Base-by-base conservation (phyloP, 1,140 invertebrate genomes). In the Metopolophium dirhodum region DNA sequence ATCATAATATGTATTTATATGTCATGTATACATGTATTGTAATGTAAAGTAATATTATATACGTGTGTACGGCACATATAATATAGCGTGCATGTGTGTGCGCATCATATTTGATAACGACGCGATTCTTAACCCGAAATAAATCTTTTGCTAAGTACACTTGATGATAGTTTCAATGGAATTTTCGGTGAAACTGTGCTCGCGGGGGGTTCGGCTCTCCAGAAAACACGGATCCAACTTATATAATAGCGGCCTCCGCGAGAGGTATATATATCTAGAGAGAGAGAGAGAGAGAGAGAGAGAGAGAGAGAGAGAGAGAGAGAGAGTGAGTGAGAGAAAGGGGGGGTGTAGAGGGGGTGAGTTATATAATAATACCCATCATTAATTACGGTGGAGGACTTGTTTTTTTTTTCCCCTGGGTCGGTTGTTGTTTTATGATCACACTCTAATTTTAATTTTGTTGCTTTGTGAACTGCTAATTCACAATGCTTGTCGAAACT, bases 401-500 rank as follows among this genome's bases (percentile, higher is more conserved):
- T 89, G 49, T 14, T 51, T 37, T 89, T 54, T 51, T 88, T 54
- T 89, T 1, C 1, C 85, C 26, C 26, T 11, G 41, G 82, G 35
- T 83, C 35, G 37, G 37, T 85, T 85, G 41, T 86, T 86, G 85
- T 86, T 86, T 86, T 86, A 49, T 22, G 86, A 51, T 88, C 45
- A 49, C 30, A 49, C 45, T 47, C 47, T 88, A 88, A 89, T 89
- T 89, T 89, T 37, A 89, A 89, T 89, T 89, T 37, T 54, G 87
- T 89, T 89, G 51, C 87, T 54, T 87, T 26, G 35, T 23, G 49
- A 47, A 35, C 47, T n/a, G n/a, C n/a, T 89, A 89, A 89, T 89
- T 89, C 87, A 89, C 87, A 89, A 89, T 89, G n/a, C 87, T 89
- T 89, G 87, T 89, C 49, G 22, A 89, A 89, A 89, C 49, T 89